A percentile compares a stretch with the other conserved stretches of the same genome.
These are phyloP conservation scores for Troilus luridus DNA, from an alignment of 2,888 invertebrate species.

Conservation along the genomic window DNA sequence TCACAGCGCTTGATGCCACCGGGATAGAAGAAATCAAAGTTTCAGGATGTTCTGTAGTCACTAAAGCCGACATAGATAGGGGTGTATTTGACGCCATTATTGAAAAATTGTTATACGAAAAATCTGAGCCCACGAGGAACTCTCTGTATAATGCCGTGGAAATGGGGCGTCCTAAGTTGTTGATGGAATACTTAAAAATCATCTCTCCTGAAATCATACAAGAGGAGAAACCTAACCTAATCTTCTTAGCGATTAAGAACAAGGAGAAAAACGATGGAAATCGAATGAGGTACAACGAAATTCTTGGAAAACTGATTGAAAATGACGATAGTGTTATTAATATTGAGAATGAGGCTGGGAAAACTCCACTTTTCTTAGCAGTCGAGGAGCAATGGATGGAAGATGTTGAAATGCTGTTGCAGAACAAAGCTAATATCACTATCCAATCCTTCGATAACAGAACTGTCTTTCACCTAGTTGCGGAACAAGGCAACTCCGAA, in stretches of 20 bases:
- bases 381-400: slow-evolving; percentile 1
- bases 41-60: neutral
- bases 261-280: neutral
- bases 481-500: slow-evolving; percentile 13
- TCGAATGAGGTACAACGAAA: neutral
- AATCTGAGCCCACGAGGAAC: neutral
- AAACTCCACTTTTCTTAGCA: slow-evolving; percentile 37
- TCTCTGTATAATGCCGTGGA: neutral
- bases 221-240: neutral
- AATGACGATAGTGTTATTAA: neutral
- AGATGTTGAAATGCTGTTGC: slow-evolving; percentile 10
- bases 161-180: neutral
- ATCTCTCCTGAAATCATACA: neutral
- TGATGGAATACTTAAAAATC: neutral
- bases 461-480: slow-evolving; percentile 43
- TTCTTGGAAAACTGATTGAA: neutral
- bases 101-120: neutral
- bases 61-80: neutral
- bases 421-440: neutral
- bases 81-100: neutral
- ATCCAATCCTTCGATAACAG: neutral
- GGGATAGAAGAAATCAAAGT: slow-evolving; percentile 22
- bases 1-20: neutral
- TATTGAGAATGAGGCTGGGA: neutral
- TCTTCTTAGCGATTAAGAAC: neutral